phyloP scores from a whole-genome alignment of 1,140 invertebrate species.

The Bombus sylvicola region DNA sequence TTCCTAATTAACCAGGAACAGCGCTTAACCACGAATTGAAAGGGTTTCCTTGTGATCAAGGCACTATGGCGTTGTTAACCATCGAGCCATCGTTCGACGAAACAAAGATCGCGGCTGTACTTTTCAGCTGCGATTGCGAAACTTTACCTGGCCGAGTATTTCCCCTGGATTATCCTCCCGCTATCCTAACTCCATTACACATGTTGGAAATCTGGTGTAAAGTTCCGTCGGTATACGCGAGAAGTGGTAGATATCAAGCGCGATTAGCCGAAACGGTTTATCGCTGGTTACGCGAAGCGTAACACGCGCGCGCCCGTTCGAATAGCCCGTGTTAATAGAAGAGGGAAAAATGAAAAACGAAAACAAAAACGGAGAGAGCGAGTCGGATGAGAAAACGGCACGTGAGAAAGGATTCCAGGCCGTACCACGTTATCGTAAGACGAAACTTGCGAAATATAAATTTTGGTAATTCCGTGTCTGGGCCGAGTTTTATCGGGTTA shows the following conservation, averaged over 20 bases:
- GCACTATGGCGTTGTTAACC: too few relatives aligned
- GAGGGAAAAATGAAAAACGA: background rate
- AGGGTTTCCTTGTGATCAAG: background rate
- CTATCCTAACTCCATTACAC: background rate
- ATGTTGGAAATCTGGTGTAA: constrained; percentile 23
- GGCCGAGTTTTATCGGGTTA: constrained; percentile 36
- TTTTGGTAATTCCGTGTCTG: constrained; percentile 14
- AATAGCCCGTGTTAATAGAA: background rate
- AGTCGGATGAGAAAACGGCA: constrained; percentile 21
- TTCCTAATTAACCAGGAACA: background rate
- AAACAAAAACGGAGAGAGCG: background rate
- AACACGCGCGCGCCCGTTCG: background rate
- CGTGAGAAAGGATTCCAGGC: constrained; percentile 7
- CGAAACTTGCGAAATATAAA: constrained; percentile 37
- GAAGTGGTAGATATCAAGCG: constrained; percentile 45
- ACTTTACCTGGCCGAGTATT: background rate
- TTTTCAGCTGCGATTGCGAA: constrained; percentile 30
- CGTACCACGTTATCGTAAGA: constrained; percentile 2
- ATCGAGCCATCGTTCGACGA: background rate
- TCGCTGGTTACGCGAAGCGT: constrained; percentile 32
- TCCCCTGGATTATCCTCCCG: background rate
- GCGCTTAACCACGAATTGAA: background rate
- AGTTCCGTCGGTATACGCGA: constrained; percentile 25
- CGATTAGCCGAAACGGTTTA: constrained; percentile 66
- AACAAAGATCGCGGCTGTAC: background rate